Conservation (phyloP, 2,888 invertebrate species). For the Allygus modestus region DNA sequence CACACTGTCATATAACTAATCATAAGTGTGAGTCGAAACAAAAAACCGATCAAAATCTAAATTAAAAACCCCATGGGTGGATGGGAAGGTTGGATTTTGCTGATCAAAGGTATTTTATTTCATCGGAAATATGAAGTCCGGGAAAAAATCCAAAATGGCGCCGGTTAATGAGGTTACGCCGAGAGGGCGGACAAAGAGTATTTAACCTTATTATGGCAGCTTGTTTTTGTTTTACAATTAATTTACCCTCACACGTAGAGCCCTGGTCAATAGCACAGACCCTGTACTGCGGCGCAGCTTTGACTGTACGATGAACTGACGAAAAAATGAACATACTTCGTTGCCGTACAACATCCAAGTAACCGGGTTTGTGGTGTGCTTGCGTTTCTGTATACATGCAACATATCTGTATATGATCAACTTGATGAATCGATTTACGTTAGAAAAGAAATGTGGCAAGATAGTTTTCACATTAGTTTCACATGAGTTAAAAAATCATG, state of each 20-base stretch:
- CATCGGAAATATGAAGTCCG: slow-evolving; percentile 35
- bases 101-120: slow-evolving; percentile 44
- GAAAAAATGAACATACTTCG: slow-evolving; percentile 17
- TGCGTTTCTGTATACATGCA: too few relatives aligned
- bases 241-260: slow-evolving; percentile 30
- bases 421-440: too few relatives aligned
- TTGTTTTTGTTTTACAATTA: slow-evolving; percentile 55
- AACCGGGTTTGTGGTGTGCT: too few relatives aligned
- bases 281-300: background rate
- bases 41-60: slow-evolving; percentile 29
- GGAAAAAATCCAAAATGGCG: slow-evolving; percentile 55
- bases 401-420: too few relatives aligned
- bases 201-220: slow-evolving; percentile 54
- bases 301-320: background rate
- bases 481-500: too few relatives aligned
- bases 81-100: slow-evolving; percentile 9
- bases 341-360: background rate
- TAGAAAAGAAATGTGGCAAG: too few relatives aligned
- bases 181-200: slow-evolving; percentile 40
- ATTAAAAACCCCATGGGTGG: slow-evolving; percentile 30
- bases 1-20: too few relatives aligned
- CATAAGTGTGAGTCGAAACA: background rate
- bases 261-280: background rate
- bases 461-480: too few relatives aligned
- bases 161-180: slow-evolving; percentile 46